phyloP scores from a whole-genome alignment of 2,797 vertebrate genomes.

The Cuniculus paca region DNA sequence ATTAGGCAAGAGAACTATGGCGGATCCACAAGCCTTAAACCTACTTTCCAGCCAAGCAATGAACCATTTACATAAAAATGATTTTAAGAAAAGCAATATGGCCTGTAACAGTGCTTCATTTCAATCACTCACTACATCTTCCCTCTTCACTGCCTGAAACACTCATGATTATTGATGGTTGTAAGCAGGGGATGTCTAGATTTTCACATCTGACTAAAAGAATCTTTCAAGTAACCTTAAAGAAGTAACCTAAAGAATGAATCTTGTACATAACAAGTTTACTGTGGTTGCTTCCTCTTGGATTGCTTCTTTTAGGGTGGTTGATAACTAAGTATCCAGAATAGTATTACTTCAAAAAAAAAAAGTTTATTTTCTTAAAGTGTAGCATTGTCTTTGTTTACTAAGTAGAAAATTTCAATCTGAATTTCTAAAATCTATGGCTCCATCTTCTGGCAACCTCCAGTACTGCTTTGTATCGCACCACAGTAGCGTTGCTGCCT shows the following conservation, averaged over 20 bases:
- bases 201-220: background rate
- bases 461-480: constrained; percentile 69
- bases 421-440: constrained; percentile 80
- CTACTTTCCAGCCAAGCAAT: background rate
- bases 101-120: background rate
- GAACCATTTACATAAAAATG: background rate
- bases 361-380: background rate
- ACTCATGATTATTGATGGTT: background rate
- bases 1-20: background rate
- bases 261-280: constrained; percentile 1
- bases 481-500: background rate
- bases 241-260: constrained; percentile 43
- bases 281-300: background rate
- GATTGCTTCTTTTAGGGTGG: background rate
- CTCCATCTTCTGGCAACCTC: constrained; percentile 82
- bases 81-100: background rate
- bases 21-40: background rate
- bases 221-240: background rate
- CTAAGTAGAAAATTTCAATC: constrained; percentile 51
- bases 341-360: background rate
- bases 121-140: background rate
- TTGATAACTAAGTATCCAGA: background rate
- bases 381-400: constrained; percentile 44
- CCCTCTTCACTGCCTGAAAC: background rate
- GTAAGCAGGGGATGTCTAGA: background rate